Evolutionary conservation across 2,888 invertebrate species (phyloP), one percentile per base, ranked within the genome.

Genomic region (Choreutis nemorana): DNA sequence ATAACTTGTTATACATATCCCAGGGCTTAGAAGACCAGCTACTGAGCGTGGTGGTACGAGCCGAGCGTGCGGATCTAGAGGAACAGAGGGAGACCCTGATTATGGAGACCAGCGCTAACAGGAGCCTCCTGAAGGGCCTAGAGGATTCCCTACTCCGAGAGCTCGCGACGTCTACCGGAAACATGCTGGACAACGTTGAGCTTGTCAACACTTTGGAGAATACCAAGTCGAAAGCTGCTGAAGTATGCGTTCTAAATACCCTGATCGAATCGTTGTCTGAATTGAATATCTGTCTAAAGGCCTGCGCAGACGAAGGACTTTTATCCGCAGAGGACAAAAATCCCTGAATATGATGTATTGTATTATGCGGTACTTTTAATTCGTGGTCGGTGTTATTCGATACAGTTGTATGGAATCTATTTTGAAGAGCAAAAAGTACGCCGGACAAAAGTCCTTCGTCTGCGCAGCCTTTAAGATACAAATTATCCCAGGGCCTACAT

Each of bases 111-210:
- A 90, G 90, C 48, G 87, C 88, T 36, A 94, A 95, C 63, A 93
- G 93, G 57, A 89, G 87, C 45, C 65, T 94, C 3, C 72, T 96
- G 28, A 88, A 91, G 31, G 87, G 90, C 24, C 70, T 96, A 0
- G 95, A 96, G 53, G 91, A 95, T 57, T 91, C 91, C 0, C 66
- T 96, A 29, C 75, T 96, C 2, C 68, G 89, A 26, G 94, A 95
- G 55, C 72, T 96, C 43, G 89, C 94, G 2, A 90, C 89, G 0
- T 91, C 92, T 0, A 87, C 90, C 1, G 95, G 94, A 9, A 94
- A 94, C 65, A 95, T 96, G 93, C 67, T 96, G 50, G 95, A 96
- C 54, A 95, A 96, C 45, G 86, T 87, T 0, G 94, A 95, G 45
- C 77, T 95, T 5, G 85, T 96, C 9, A 79, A 86, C 36, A 94